A percentile compares a stretch with the other conserved stretches of the same genome.
Evolutionary conservation across 2,113 vertebrate species (phyloP).

Genomic region (Lampris incognitus): DNA sequence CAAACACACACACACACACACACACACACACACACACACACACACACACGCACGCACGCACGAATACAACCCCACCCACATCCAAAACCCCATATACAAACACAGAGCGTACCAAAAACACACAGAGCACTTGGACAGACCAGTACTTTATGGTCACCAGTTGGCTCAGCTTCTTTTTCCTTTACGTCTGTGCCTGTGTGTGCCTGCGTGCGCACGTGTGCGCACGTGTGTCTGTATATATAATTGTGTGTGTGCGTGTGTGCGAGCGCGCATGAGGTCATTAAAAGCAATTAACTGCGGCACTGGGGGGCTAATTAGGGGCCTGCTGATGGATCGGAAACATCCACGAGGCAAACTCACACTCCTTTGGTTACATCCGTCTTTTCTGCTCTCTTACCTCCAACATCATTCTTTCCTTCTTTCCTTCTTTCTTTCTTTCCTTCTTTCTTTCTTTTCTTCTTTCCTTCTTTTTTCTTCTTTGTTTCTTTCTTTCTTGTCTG

Average conservation of each 20-base stretch:
- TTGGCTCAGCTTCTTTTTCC: conserved; percentile 58
- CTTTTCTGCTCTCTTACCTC: background rate
- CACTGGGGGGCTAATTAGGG: conserved; percentile 58
- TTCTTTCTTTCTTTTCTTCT: background rate
- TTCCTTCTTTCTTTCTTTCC: background rate
- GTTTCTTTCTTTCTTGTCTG: conserved; percentile 11
- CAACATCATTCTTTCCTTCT: background rate
- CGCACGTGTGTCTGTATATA: conserved; percentile 12
- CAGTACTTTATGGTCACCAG: conserved; percentile 53
- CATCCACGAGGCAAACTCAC: conserved; percentile 62
- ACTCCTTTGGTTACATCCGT: conserved; percentile 60
- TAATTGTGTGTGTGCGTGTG: background rate
- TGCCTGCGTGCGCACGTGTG: conserved; percentile 1
- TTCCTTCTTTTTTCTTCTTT: background rate
- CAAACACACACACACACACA: conserved; percentile 24
- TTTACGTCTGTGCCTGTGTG: conserved; percentile 31
- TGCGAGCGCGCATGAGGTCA: conserved; percentile 53
- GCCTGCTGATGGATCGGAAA: conserved; percentile 73
- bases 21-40: conserved; percentile 25
- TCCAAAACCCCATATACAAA: conserved; percentile 22
- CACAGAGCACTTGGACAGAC: conserved; percentile 32
- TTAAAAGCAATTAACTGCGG: conserved; percentile 67
- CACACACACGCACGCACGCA: conserved; percentile 6
- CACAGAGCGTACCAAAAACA: background rate
- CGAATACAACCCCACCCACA: conserved; percentile 5